phyloP scores from a whole-genome alignment of 2,113 vertebrate genomes.

The Nestor notabilis region DNA sequence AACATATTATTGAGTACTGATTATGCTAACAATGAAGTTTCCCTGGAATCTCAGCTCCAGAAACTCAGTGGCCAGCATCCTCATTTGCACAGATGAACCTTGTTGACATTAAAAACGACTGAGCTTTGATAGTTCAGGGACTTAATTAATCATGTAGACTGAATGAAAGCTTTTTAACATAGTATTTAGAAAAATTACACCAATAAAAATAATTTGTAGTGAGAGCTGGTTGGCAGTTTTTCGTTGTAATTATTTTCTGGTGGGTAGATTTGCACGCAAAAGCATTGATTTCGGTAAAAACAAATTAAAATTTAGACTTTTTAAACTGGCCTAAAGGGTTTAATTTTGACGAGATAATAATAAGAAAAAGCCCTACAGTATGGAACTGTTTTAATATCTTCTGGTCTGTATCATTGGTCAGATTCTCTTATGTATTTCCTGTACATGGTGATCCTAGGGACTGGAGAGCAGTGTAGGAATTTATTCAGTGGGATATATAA shows the following conservation, averaged over 20 bases:
- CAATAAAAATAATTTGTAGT: neutral
- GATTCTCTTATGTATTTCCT: neutral
- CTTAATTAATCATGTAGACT: neutral
- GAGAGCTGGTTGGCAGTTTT: neutral
- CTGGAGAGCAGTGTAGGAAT: neutral
- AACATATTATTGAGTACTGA: neutral
- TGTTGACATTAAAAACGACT: neutral
- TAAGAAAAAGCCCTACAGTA: accelerated
- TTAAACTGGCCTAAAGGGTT: neutral
- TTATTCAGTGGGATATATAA: neutral
- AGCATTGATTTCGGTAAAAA: neutral
- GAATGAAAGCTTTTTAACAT: neutral
- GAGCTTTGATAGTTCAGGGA: neutral
- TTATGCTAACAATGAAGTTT: neutral
- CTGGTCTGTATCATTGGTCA: neutral
- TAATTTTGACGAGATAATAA: slow-evolving; percentile 8
- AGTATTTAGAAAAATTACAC: neutral
- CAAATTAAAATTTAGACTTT: neutral
- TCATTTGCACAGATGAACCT: neutral
- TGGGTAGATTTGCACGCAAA: neutral
- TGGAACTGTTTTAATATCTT: neutral
- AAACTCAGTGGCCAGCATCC: neutral
- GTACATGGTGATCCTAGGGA: neutral
- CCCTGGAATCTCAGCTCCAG: neutral
- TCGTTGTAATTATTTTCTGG: neutral